These are phyloP conservation scores for Podilymbus podiceps DNA, from an alignment of 2,113 vertebrate species.

Conservation along the genomic window DNA sequence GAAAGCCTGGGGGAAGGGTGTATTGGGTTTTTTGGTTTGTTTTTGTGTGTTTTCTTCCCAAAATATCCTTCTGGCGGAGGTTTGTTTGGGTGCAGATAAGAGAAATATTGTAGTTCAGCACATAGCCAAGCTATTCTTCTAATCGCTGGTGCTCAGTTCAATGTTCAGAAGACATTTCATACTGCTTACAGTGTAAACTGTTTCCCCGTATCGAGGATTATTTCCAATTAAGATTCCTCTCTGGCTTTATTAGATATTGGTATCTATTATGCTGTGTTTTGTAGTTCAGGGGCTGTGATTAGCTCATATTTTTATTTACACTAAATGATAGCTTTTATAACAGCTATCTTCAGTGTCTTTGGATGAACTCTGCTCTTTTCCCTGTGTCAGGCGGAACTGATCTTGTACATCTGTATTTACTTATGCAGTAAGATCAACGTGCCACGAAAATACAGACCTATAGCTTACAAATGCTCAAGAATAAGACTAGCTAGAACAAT, in stretches of 20 bases:
- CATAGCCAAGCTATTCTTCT: background rate
- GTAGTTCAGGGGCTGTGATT: background rate
- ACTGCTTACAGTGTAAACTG: background rate
- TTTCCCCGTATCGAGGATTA: background rate
- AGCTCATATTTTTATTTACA: background rate
- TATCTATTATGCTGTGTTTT: background rate
- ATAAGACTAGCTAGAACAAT: background rate
- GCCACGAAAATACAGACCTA: background rate
- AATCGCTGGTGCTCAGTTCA: background rate
- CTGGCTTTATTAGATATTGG: background rate
- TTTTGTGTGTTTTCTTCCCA: background rate
- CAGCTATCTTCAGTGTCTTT: background rate
- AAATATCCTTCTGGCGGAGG: background rate
- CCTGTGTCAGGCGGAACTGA: fast-evolving
- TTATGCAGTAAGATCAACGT: background rate
- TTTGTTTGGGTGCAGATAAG: background rate
- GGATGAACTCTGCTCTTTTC: background rate
- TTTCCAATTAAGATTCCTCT: background rate
- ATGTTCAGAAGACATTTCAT: background rate
- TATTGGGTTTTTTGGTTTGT: fast-evolving
- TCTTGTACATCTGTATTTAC: background rate
- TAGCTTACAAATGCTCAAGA: background rate
- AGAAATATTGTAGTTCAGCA: background rate
- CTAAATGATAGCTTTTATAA: background rate
- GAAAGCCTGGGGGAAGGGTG: background rate